Percentiles rank a stretch among this genome's conserved stretches.
phyloP scores from a whole-genome alignment of 2,113 vertebrate species.

The Corythornis cristatus region DNA sequence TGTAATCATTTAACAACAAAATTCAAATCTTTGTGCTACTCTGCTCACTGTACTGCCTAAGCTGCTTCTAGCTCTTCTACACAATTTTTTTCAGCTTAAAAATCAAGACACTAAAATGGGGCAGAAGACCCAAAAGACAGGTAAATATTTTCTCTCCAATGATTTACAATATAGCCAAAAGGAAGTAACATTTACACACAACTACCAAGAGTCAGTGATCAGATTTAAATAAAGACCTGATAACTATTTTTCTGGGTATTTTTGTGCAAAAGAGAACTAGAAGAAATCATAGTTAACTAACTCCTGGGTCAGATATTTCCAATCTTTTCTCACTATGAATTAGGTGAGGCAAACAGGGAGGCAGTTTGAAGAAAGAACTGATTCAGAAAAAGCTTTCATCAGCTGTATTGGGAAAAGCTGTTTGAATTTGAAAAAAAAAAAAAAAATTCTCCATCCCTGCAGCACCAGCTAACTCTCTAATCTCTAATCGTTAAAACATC shows the following conservation, averaged over 20 bases:
- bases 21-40: background rate
- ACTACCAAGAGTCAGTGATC: background rate
- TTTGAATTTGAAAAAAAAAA: conserved; percentile 32
- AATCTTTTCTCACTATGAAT: conserved; percentile 12
- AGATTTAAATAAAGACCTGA: background rate
- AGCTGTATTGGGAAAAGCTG: conserved; percentile 25
- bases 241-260: background rate
- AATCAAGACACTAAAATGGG: background rate
- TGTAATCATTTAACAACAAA: background rate
- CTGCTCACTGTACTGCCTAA: background rate
- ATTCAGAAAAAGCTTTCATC: conserved; percentile 48
- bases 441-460: background rate
- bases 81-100: background rate
- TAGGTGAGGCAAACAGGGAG: conserved; percentile 28
- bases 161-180: background rate
- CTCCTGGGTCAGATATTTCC: conserved; percentile 10
- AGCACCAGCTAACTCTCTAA: conserved; percentile 33
- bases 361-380: conserved; percentile 23
- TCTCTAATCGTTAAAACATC: conserved; percentile 59
- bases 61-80: background rate
- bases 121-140: background rate
- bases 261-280: background rate
- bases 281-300: background rate
- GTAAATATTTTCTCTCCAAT: background rate
- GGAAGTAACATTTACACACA: background rate